phyloP scores from a whole-genome alignment of 2,797 vertebrate species.

The Semotilus atromaculatus region DNA sequence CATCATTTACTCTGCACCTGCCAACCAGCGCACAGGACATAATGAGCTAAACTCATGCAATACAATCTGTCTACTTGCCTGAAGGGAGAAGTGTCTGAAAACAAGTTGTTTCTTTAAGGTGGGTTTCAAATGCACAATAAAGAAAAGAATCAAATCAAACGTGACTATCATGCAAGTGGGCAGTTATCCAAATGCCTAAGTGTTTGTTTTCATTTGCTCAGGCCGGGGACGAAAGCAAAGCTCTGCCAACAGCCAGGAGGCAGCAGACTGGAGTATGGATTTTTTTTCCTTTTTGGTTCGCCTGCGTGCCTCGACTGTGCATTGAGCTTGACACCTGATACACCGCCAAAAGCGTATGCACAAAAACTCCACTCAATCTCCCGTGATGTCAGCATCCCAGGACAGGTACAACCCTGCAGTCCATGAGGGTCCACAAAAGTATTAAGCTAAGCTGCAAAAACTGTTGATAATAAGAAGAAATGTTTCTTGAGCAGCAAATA shows the following conservation, averaged over 20 bases:
- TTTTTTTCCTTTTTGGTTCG: conserved; percentile 55
- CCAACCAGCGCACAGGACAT: not conserved
- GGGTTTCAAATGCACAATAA: not conserved
- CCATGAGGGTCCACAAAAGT: not conserved
- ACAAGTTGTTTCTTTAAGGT: not conserved
- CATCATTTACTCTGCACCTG: not conserved
- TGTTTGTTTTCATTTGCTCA: conserved; percentile 55
- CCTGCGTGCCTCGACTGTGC: not conserved
- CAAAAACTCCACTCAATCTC: conserved; percentile 13
- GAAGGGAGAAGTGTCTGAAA: not conserved
- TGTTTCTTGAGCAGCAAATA: not conserved
- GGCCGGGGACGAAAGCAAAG: conserved; percentile 16
- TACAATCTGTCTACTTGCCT: not conserved
- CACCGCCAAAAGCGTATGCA: conserved; percentile 21
- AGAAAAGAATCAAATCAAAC: not conserved
- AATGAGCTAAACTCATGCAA: not conserved
- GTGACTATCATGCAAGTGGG: not conserved
- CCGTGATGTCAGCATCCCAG: conserved; percentile 38
- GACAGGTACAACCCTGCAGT: conserved; percentile 4
- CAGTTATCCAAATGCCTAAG: conserved; percentile 10
- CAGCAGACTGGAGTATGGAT: conserved; percentile 62
- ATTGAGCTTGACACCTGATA: conserved; percentile 50
- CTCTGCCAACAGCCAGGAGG: conserved; percentile 50
- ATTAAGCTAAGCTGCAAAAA: not conserved
- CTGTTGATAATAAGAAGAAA: not conserved